These are phyloP conservation scores for Poecilia wingei DNA, from an alignment of 2,797 vertebrate genomes.

Conservation along the genomic window DNA sequence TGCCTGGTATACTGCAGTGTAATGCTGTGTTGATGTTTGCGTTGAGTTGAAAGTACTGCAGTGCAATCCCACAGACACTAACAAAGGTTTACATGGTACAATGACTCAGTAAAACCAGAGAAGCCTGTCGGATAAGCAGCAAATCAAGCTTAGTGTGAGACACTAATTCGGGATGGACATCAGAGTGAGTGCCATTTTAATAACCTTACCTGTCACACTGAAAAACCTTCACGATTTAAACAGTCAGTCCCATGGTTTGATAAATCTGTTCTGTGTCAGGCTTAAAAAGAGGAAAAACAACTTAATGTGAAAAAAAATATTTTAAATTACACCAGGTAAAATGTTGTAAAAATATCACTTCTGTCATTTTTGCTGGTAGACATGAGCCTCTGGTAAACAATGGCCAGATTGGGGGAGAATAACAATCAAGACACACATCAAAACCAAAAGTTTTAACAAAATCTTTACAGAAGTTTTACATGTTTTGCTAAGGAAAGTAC, in stretches of 20 bases:
- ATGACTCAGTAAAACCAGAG: slow-evolving; percentile 1
- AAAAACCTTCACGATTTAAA: neutral
- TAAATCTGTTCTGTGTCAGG: neutral
- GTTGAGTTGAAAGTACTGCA: neutral
- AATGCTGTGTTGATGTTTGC: slow-evolving; percentile 3
- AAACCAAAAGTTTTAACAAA: no score
- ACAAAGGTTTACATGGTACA: slow-evolving; percentile 4
- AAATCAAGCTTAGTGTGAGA: slow-evolving; percentile 17
- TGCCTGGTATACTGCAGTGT: neutral
- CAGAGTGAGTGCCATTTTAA: neutral
- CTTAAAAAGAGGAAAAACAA: neutral
- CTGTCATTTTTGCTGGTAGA: neutral
- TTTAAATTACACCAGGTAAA: neutral
- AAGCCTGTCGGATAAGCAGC: slow-evolving; percentile 1
- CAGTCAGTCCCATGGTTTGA: neutral
- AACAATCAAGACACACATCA: no score
- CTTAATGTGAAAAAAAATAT: neutral
- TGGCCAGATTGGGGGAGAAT: no score
- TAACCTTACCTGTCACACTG: slow-evolving; percentile 20
- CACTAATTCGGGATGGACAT: neutral
- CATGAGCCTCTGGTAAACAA: no score
- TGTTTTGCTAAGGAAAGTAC: neutral
- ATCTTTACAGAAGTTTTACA: neutral
- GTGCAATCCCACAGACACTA: slow-evolving; percentile 1
- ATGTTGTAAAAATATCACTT: neutral